Evolutionary conservation across 2,113 vertebrate species (phyloP), one percentile per base, ranked within the genome.

Genomic region (Promerops cafer): DNA sequence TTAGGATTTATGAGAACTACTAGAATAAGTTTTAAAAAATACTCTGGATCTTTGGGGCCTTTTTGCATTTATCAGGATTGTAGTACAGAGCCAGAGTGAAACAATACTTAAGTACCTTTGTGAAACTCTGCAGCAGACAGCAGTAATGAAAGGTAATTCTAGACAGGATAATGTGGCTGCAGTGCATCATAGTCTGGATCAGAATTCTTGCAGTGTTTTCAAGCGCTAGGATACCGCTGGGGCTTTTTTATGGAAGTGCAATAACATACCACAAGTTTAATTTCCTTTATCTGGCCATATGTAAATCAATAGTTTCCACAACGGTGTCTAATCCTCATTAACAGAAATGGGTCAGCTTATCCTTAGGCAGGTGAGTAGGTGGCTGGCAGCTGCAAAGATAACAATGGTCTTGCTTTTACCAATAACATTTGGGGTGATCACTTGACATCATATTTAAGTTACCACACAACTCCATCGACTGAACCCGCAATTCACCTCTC

Each of bases 101-200:
- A 47, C 6, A 57, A 7, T 22, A 21, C 27, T 66, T 6, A 61
- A n/a, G 13, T 11, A 47, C 0, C 0, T 45, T 28, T 7, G 30
- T 39, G 80, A 60, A 71, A 64, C 40, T 59, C 68, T 52, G 49
- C 70, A 61, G 52, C 4, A 71, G 52, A 16, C 1, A 68, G 53
- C 69, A 52, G 35, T 57, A 64, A 60, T 23, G 24, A n/a, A 37
- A 45, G 22, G 16, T 6, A 49, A 26, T 57, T 69, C 27, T 27
- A 61, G 35, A 56, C 24, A 53, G 44, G 66, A 31, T 53, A 40
- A 31, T 0, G 11, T 57, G 66, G n/a, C 40, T 76, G 49, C 28
- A 79, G 16, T 0, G 0, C 33, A 19, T 52, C 6, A 7, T 22
- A 47, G 28, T 12, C 37, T 64, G 49, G 74, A 53, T 89, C n/a